Conservation (phyloP, 2,797 vertebrate species). For the Margarornis squamiger region DNA sequence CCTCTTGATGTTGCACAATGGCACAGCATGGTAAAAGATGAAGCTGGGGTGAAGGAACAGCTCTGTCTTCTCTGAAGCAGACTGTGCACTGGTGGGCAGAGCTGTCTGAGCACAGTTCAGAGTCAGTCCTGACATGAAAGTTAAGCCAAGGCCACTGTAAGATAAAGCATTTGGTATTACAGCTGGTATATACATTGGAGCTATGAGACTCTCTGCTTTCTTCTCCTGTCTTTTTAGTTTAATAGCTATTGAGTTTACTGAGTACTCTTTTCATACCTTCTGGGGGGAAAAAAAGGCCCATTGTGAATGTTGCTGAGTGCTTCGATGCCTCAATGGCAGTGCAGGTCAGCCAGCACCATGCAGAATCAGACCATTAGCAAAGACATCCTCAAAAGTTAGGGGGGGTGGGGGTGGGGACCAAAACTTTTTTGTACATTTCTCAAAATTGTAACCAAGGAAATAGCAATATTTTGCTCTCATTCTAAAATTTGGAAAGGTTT, state of each 20-base stretch:
- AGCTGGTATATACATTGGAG: background rate
- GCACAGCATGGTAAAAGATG: conserved; percentile 23
- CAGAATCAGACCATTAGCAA: background rate
- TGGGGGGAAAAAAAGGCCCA: rapidly evolving
- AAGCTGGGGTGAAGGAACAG: conserved; percentile 1
- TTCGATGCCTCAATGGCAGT: background rate
- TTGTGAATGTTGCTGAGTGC: background rate
- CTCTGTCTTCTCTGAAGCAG: conserved; percentile 22
- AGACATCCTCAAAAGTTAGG: background rate
- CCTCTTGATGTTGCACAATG: conserved; percentile 41
- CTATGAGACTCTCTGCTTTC: background rate
- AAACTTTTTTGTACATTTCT: background rate
- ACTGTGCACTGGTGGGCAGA: background rate
- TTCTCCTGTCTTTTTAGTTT: background rate
- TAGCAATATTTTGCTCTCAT: background rate
- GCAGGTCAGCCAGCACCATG: background rate
- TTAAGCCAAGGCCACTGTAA: background rate
- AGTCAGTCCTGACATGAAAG: conserved; percentile 39
- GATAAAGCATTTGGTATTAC: background rate
- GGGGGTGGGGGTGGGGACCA: rapidly evolving
- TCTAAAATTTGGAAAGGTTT: background rate
- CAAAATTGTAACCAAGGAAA: background rate
- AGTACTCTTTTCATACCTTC: background rate
- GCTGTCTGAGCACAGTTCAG: conserved; percentile 16
- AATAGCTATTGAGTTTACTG: background rate